Base-by-base conservation (phyloP, 1,140 invertebrate species). In the Telenomus remus region DNA sequence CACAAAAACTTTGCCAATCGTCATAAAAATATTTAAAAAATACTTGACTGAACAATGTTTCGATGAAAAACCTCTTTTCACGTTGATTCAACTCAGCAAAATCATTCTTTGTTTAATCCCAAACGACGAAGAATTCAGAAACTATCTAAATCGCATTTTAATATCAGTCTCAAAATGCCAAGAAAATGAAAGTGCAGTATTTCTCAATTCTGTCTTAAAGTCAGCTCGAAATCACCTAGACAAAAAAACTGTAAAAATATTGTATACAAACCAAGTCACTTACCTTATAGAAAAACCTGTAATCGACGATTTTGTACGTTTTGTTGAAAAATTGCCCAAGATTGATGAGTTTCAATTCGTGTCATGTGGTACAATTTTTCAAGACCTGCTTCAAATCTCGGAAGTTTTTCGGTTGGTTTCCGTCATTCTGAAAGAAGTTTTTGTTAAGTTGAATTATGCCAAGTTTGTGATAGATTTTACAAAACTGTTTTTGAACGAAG, bases 201-300 rank as follows among this genome's bases (percentile, higher is more conserved):
- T 85, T 11, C 37, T 85, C 15, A 46, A 69, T 15, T 39, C 72
- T 6, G 44, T 74, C 16, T 16, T 69, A n/a, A 39, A 70, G 9
- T 39, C 37, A 12, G 49, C 81, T 4, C 43, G 75, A 14, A 1
- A 1, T 10, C 11, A 15, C n/a, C 57, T 86, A 8, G 51, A 79
- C n/a, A 46, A 71, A 6, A 47, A 43, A 2, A 68, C 69, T 0
- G 61, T 84, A 15, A 81, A 87, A 72, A 59, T 61, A 27, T 79
- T 87, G 39, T 86, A 83, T 63, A 14, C 46, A 9, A 55, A 56
- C 1, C 78, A 84, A 27, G 77, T 33, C 7, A 66, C 54, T 15
- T 53, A 81, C 61, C 65, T 84, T 14, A 81, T 87, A 44, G 83
- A 86, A 54, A 60, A 79, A 50, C 82, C 84, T n/a, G 48, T 87